Conservation (phyloP, 2,797 vertebrate genomes). For the Lagodon rhomboides region DNA sequence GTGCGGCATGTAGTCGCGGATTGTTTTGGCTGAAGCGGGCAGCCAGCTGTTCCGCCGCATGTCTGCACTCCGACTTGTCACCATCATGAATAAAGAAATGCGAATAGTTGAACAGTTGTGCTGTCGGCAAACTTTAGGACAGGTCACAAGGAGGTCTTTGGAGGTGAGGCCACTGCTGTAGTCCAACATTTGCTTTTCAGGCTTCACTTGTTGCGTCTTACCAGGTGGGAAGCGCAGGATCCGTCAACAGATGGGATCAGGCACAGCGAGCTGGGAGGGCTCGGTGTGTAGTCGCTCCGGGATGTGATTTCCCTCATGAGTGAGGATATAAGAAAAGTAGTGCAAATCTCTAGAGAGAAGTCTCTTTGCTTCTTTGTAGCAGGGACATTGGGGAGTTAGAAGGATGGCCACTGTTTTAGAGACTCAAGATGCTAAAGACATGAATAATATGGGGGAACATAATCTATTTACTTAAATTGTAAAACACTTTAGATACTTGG, state of each 20-base stretch:
- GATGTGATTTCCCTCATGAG: conserved; percentile 4
- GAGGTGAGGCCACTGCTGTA: conserved; percentile 13
- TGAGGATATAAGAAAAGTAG: background rate
- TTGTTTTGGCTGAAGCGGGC: conserved; percentile 52
- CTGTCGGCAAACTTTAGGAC: conserved; percentile 45
- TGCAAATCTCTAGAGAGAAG: background rate
- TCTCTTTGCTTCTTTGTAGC: background rate
- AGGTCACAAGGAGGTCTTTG: conserved; percentile 18
- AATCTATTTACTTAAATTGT: too few relatives aligned
- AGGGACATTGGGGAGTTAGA: background rate
- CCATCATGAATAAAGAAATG: conserved; percentile 48
- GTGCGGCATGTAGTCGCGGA: conserved; percentile 39
- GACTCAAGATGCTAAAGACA: background rate
- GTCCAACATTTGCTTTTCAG: conserved; percentile 33
- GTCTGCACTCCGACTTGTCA: conserved; percentile 35
- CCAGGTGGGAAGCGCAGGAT: conserved; percentile 13
- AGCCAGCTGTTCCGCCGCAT: conserved; percentile 64
- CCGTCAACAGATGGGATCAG: conserved; percentile 37
- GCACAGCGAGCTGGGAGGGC: conserved; percentile 21
- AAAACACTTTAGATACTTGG: too few relatives aligned
- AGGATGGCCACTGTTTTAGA: too few relatives aligned
- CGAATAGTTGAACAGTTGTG: conserved; percentile 34
- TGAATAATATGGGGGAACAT: background rate
- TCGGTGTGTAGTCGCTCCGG: background rate
- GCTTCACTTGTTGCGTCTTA: conserved; percentile 32